Base-by-base conservation (phyloP, 2,113 vertebrate genomes). In the Burhinus bistriatus region DNA sequence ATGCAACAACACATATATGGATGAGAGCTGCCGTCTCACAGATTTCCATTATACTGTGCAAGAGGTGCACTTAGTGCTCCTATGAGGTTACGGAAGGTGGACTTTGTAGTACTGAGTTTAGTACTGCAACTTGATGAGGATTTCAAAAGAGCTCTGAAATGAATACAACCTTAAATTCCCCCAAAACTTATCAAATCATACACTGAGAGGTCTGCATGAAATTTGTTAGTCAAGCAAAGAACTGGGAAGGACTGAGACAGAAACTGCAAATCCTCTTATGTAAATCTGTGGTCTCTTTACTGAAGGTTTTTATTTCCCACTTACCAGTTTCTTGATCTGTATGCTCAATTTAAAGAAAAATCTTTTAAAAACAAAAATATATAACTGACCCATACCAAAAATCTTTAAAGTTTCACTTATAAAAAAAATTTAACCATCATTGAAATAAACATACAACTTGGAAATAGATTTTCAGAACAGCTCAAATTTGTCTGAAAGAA, bases 1-100 rank as follows among this genome's bases (percentile, higher is more conserved):
- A 42, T 4, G 2, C 11, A 73, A 5, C 3, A 59, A 9, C 15
- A 16, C 9, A 12, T 17, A 7, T 3, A 15, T 18, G 40, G 18
- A 40, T 22, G 25, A 81, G n/a, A 75, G 11, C 8, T 70, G 15
- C 22, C 13, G 82, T 82, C 47, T 82, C 19, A 83, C 12, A 45
- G 27, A 14, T 15, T 58, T 75, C 47, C 4, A 1, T 58, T 65
- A 19, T 4, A 23, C 7, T 17, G 8, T 76, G 32, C 23, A 81
- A 52, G 17, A 40, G 5, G 21, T 40, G 5, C 9, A 6, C 32
- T 52, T 78, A 52, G 14, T 70, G 45, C 4, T 72, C 12, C 11
- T 16, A 1, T 52, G 29, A 75, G 55, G 14, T 47, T 44, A 32
- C 16, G 21, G 14, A 77, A 69, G 38, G 6, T 27, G 8, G 9